Conservation (phyloP, 2,113 vertebrate genomes). For the Zosterops hypoxanthus region DNA sequence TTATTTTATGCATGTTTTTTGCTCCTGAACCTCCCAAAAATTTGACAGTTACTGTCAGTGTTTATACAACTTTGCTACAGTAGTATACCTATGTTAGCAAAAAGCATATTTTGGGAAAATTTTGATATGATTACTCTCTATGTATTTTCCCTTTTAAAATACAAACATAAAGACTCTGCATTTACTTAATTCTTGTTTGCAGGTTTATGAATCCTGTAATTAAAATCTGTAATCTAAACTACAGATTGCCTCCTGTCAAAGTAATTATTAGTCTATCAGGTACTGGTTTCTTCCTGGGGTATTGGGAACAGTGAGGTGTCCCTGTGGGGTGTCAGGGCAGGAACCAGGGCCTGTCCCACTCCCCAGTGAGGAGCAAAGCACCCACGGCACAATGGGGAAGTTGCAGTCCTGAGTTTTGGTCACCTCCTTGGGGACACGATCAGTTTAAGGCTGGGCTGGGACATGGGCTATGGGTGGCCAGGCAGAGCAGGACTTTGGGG, state of each 20-base stretch:
- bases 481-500: neutral
- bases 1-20: neutral
- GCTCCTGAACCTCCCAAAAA: neutral
- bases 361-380: neutral
- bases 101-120: neutral
- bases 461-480: accelerated
- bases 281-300: neutral
- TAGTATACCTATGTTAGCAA: neutral
- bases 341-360: neutral
- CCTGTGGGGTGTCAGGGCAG: neutral
- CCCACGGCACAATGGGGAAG: accelerated
- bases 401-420: accelerated
- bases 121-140: neutral
- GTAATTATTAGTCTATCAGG: neutral
- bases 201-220: neutral
- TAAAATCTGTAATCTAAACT: neutral
- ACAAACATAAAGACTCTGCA: neutral
- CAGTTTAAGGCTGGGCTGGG: neutral
- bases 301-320: neutral
- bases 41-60: neutral
- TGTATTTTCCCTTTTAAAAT: neutral
- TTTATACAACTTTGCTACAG: neutral
- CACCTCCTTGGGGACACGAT: neutral
- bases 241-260: neutral
- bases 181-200: neutral